These are phyloP conservation scores for Campoletis raptor DNA, from an alignment of 2,888 invertebrate genomes.

Conservation along the genomic window DNA sequence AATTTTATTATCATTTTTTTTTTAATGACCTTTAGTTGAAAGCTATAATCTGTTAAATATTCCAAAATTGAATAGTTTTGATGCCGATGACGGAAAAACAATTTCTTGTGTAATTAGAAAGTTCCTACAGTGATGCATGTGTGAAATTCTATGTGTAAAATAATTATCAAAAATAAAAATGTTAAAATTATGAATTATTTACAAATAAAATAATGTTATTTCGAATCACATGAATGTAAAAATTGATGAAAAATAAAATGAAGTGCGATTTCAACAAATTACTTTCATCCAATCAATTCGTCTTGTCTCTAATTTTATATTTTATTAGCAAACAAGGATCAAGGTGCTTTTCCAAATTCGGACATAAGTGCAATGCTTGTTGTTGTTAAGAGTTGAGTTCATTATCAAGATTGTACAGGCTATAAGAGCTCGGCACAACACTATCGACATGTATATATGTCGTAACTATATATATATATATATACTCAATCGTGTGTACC, in stretches of 20 bases:
- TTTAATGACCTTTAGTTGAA: no score
- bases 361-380: neutral
- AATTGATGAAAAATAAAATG: neutral
- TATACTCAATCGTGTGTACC: slow-evolving; percentile 2
- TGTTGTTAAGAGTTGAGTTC: neutral
- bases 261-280: neutral
- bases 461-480: neutral
- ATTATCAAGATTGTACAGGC: neutral
- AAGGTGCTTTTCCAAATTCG: neutral
- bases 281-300: neutral
- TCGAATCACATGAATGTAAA: neutral
- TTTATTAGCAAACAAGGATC: neutral
- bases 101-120: no score
- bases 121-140: no score
- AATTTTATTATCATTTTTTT: no score
- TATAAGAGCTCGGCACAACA: slow-evolving; percentile 4
- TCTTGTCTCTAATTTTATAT: neutral
- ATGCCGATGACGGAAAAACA: no score
- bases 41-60: no score
- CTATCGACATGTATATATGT: neutral
- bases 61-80: no score
- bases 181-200: neutral
- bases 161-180: no score
- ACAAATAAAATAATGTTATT: neutral
- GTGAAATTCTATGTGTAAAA: no score